A percentile compares a stretch with the other conserved stretches of the same genome.
Conservation (phyloP, 2,888 invertebrate species). For the Acanthosepion pharaonis region DNA sequence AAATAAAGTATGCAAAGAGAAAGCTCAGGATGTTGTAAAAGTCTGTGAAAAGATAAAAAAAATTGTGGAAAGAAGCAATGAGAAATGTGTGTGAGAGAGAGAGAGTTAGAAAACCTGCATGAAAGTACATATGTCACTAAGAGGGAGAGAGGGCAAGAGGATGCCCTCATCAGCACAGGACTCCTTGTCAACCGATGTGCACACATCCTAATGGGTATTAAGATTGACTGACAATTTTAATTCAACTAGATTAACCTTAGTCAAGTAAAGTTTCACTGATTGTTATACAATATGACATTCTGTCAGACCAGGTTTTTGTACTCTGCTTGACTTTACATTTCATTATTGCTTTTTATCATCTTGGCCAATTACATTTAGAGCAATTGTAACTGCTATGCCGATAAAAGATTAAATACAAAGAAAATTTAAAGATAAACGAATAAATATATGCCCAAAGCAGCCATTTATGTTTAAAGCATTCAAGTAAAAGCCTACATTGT, state of each 20-base stretch:
- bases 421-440: background rate
- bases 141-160: constrained; percentile 35
- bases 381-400: background rate
- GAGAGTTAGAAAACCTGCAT: background rate
- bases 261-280: background rate
- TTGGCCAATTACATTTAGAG: background rate
- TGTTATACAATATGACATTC: background rate
- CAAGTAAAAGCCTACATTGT: background rate
- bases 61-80: background rate
- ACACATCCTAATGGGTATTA: constrained; percentile 33
- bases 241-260: constrained; percentile 21
- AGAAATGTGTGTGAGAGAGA: background rate
- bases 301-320: background rate
- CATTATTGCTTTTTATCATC: background rate
- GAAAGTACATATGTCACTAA: background rate
- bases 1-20: background rate
- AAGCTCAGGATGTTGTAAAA: background rate
- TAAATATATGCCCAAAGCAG: background rate
- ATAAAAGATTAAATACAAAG: constrained; percentile 2
- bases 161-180: background rate
- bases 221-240: constrained; percentile 22
- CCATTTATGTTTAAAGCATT: background rate
- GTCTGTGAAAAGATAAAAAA: background rate
- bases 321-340: background rate
- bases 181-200: constrained; percentile 33